Base-by-base conservation (phyloP, 2,797 vertebrate genomes). In the Phrynocephalus guinanensis region DNA sequence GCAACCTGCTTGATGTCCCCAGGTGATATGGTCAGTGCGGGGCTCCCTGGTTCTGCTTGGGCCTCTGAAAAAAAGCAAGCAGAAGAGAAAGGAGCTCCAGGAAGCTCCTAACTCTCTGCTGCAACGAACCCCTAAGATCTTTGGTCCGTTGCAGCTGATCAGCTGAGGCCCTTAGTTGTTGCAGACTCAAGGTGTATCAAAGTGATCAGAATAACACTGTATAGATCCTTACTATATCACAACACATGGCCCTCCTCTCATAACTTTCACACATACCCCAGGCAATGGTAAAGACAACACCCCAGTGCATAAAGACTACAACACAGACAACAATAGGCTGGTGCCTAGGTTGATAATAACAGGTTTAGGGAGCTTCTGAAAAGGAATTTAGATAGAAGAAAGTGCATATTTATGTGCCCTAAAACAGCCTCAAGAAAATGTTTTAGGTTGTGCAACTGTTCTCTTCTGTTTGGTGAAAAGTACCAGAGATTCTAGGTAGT, bases 381-480 rank as follows among this genome's bases (percentile, higher is more conserved):
- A 33, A 13, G 11, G n/a, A 56, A 11, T 6, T 13, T 2, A 70
- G 26, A 38, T 44, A 24, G 20, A 63, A 81, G 26, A 13, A 22
- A 52, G 20, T 20, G 20, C 38, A 15, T 11, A 22, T 16, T 33
- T 67, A 16, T 71, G 1, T 52, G 20, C 63, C 44, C 16, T 38
- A 30, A 30, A 80, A 18, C 33, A 63, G 26, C 76, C 38, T 20
- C 50, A 56, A 56, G 52, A 9, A 56, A 56, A 68, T 66, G 6
- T 16, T 56, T 75, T 78, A 11, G 70, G 82, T 89, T 80, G 15
- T 22, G n/a, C 16, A 5, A 63, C 73, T 73, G 78, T 18, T 6
- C 50, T 92, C 7, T 87, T 26, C 30, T 28, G 56, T 85, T 87
- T 87, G 85, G 80, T 70, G 60, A 83, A 52, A 88, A 72, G 30